Evolutionary conservation across 2,888 invertebrate species (phyloP), one percentile per base, ranked within the genome.

Genomic region (Muschampia plurimacula): DNA sequence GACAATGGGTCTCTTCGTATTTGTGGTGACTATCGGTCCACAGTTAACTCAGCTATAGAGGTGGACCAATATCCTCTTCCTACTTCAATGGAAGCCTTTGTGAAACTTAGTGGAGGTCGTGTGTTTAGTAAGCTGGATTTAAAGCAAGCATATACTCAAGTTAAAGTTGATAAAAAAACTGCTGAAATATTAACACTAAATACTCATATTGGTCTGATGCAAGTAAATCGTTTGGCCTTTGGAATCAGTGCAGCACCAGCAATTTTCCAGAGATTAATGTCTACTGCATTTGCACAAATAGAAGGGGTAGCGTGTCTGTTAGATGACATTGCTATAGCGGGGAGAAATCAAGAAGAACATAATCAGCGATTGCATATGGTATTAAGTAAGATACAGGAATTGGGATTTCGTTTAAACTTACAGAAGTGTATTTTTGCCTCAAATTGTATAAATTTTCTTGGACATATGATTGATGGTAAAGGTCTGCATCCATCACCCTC

Each of bases 71-170:
- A 75, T 44, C 77, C 77, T 7, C 66, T 74, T 6, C 77, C 77
- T 0, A 74, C 74, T 22, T 59, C 73, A 32, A 72, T 67, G 62
- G 74, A 75, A 70, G 73, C 73, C 1, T 77, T 75, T 59, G 62
- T 74, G 3, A 65, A 72, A 9, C 22, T 80, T 10, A 57, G 72
- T 64, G 81, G 77, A 10, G 77, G 79, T 1, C 49, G 59, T n/a
- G 41, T 73, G 36, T 80, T 79, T 64, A 74, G 68, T n/a, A 79
- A 78, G 68, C 9, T 79, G 10, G 79, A 80, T 62, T 60, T 79
- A 6, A 76, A 78, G 57, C 74, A 75, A 39, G 79, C 79, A 2
- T 79, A 79, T 66, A 78, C 64, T 13, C 77, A 78, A 62, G 15
- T 74, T 22, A 70, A 66, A 55, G 76, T 76, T 1, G 74, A 74